Conservation (phyloP, 2,888 invertebrate species). For the Ariolimax columbianus region DNA sequence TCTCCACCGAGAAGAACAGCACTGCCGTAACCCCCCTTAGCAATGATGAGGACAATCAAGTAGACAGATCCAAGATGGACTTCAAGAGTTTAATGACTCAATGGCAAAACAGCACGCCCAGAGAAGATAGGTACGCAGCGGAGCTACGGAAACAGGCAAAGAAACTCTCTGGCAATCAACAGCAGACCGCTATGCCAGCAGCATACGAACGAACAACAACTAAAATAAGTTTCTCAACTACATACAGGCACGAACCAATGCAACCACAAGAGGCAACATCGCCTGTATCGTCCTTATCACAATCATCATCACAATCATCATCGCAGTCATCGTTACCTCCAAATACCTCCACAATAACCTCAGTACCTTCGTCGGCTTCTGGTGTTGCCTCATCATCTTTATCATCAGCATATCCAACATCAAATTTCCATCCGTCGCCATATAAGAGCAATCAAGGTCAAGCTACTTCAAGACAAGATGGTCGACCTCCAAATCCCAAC, state of each 20-base stretch:
- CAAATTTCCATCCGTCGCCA: background rate
- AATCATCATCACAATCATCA: constrained; percentile 25
- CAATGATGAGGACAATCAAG: constrained; percentile 42
- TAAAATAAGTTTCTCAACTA: constrained; percentile 61
- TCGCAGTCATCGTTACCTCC: constrained; percentile 15
- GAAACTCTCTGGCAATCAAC: constrained; percentile 72
- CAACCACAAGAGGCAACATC: constrained; percentile 66
- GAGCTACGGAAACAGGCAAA: constrained; percentile 72
- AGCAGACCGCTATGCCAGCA: constrained; percentile 50
- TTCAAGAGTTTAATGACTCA: constrained; percentile 58
- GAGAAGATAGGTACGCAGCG: constrained; percentile 69
- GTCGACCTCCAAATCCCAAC: background rate
- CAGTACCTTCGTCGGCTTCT: constrained; percentile 13
- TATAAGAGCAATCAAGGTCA: background rate
- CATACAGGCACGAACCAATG: constrained; percentile 65
- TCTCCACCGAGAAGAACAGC: constrained; percentile 36
- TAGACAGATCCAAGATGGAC: constrained; percentile 53
- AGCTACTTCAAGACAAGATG: background rate
- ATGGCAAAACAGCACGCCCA: constrained; percentile 62
- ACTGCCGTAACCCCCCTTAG: background rate
- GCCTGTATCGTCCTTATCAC: constrained; percentile 47
- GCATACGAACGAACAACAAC: constrained; percentile 53
- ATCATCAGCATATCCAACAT: background rate
- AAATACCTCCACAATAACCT: constrained; percentile 1
- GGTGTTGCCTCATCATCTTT: background rate